Conservation (phyloP, 2,888 invertebrate genomes). For the Lasioglossum malachurum region DNA sequence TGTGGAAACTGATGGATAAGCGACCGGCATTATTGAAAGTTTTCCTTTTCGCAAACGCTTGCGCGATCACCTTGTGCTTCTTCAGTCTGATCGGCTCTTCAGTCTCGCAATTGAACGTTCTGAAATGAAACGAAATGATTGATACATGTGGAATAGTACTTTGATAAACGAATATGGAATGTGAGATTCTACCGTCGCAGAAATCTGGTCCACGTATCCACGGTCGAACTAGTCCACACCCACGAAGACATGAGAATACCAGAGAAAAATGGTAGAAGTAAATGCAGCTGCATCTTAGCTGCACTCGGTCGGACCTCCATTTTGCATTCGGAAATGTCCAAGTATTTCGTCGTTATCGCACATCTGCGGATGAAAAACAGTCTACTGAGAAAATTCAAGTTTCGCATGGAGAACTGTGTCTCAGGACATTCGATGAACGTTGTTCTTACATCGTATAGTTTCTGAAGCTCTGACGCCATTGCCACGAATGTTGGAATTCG, state of each 20-base stretch:
- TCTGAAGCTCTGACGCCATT: constrained; percentile 92
- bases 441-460: constrained; percentile 92
- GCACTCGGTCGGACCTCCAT: constrained; percentile 91
- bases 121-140: constrained; percentile 79
- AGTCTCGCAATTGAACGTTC: constrained; percentile 90
- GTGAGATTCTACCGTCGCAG: constrained; percentile 89
- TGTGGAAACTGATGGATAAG: constrained; percentile 94
- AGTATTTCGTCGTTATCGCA: constrained; percentile 81
- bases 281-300: constrained; percentile 92
- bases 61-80: constrained; percentile 96
- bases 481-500: constrained; percentile 90
- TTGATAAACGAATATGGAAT: neutral
- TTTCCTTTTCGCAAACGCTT: constrained; percentile 94
- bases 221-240: constrained; percentile 96
- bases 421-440: neutral
- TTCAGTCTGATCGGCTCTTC: constrained; percentile 90
- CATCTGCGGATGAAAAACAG: constrained; percentile 82
- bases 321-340: constrained; percentile 87
- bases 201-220: constrained; percentile 94
- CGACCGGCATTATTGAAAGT: constrained; percentile 93
- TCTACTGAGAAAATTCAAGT: neutral
- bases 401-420: neutral
- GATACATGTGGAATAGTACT: neutral
- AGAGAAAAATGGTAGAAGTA: constrained; percentile 93
- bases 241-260: constrained; percentile 96